Evolutionary conservation across 2,797 vertebrate species (phyloP), one percentile per base, ranked within the genome.

Genomic region (Sebastes kiyomatsui): DNA sequence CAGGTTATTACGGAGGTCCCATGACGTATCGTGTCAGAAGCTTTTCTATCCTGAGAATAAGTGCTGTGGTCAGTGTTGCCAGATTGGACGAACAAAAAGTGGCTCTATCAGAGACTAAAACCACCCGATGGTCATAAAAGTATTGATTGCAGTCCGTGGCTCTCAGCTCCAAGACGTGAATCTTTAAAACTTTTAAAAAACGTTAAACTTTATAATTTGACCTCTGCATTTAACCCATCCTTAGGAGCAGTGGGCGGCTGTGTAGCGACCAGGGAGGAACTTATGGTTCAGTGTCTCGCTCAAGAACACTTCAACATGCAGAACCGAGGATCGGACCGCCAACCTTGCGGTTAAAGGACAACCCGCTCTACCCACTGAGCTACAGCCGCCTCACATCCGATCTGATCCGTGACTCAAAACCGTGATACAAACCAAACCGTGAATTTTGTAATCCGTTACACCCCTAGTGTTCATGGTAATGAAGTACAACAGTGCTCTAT

Each of bases 301-400:
- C 38, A 42, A 16, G 6, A 6, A 16, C 0, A 42, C 38, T 42
- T 42, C 38, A 18, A 46, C 42, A 46, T 1, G 14, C 16, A 18
- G 0, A 46, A 46, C 42, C 3, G 7, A 18, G 42, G 42, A 18
- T 46, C 7, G 3, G 0, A 18, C 42, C 16, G 3, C 42, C 16
- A 0, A 18, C 42, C 16, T 46, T 4, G 7, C 3, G 42, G 42
- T 18, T 46, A 0, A 46, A 18, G 16, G 42, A 46, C 16, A 1
- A 4, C 42, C 16, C 16, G 1, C 42, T 46, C 0, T 46, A 46
- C 42, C 42, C 38, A 42, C 2, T 16, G 0, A 0, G 38, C 14
- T 16, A 42, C 38, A 42, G 14, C 38, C 14, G 2, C 14, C 38
- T 42, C 38, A 42, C 38, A 42, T 16, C 38, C 25, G 2, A 25